Conservation (phyloP, 1,140 invertebrate species). For the Aphelenchoides fujianensis region DNA sequence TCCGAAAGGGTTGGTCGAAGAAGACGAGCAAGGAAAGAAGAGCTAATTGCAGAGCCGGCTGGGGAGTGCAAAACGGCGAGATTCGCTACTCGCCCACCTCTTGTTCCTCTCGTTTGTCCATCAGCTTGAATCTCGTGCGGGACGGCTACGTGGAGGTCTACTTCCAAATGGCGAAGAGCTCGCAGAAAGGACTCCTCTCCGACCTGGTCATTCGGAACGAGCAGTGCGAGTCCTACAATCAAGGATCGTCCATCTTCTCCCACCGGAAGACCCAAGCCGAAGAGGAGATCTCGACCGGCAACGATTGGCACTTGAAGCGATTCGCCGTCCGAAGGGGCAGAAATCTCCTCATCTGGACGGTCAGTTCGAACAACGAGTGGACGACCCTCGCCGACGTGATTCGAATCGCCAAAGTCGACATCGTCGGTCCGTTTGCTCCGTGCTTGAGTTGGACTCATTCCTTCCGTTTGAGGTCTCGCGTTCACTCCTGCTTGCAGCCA, state of each 20-base stretch:
- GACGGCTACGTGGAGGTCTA: constrained; percentile 50
- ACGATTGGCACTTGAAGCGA: constrained; percentile 47
- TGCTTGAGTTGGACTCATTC: too few relatives aligned
- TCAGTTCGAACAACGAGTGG: constrained; percentile 45
- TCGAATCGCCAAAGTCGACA: constrained; percentile 49
- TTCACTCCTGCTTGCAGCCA: constrained; percentile 68
- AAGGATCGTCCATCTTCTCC: constrained; percentile 5
- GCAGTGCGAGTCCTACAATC: constrained; percentile 57
- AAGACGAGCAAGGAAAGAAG: neutral
- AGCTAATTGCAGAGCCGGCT: constrained; percentile 47
- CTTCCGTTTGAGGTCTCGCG: constrained; percentile 68
- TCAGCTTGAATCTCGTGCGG: constrained; percentile 50
- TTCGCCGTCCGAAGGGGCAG: constrained; percentile 47
- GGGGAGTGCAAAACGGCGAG: constrained; percentile 52
- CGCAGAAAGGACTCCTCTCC: constrained; percentile 29
- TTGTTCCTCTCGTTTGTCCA: constrained; percentile 54
- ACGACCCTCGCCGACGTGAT: constrained; percentile 48
- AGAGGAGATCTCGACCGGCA: constrained; percentile 31
- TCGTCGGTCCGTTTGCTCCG: constrained; percentile 51
- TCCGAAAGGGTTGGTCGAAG: constrained; percentile 24
- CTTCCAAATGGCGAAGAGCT: constrained; percentile 54
- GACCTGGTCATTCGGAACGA: constrained; percentile 49
- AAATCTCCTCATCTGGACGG: constrained; percentile 59
- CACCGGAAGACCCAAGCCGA: constrained; percentile 20
- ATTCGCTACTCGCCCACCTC: constrained; percentile 55